Conservation (phyloP, 2,797 vertebrate genomes). For the Sebastiscus tertius region DNA sequence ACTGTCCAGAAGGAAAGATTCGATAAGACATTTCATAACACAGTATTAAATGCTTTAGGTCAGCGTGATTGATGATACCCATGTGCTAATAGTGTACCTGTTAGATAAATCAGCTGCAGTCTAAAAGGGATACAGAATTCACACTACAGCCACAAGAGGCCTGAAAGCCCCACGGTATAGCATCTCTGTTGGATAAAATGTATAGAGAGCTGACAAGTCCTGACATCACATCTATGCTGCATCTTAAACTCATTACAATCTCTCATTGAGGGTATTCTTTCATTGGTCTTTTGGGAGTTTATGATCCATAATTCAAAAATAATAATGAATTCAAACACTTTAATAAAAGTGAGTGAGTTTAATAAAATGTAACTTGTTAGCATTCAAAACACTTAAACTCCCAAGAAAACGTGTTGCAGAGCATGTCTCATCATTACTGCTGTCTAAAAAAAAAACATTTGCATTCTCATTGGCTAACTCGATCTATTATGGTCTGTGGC, state of each 20-base stretch:
- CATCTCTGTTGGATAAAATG: neutral
- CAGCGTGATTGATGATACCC: constrained; percentile 11
- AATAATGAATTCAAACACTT: too few relatives aligned
- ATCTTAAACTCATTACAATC: neutral
- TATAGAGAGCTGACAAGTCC: neutral
- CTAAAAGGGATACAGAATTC: neutral
- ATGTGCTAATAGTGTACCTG: neutral
- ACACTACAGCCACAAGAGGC: neutral
- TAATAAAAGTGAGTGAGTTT: too few relatives aligned
- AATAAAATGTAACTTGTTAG: too few relatives aligned
- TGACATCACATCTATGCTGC: neutral
- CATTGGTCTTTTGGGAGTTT: neutral
- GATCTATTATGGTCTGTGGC: too few relatives aligned
- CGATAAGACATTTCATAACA: constrained; percentile 3
- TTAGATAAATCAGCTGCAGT: constrained; percentile 10
- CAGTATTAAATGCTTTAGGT: neutral
- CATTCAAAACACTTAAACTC: too few relatives aligned
- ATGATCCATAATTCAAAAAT: too few relatives aligned
- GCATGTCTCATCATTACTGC: too few relatives aligned
- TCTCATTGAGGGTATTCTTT: neutral
- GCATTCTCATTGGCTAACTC: too few relatives aligned
- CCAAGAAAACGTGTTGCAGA: too few relatives aligned
- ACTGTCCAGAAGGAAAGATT: neutral
- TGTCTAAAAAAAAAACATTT: too few relatives aligned
- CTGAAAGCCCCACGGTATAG: neutral